Evolutionary conservation across 2,797 vertebrate species (phyloP).

Genomic region (Leptatherina wallacei): DNA sequence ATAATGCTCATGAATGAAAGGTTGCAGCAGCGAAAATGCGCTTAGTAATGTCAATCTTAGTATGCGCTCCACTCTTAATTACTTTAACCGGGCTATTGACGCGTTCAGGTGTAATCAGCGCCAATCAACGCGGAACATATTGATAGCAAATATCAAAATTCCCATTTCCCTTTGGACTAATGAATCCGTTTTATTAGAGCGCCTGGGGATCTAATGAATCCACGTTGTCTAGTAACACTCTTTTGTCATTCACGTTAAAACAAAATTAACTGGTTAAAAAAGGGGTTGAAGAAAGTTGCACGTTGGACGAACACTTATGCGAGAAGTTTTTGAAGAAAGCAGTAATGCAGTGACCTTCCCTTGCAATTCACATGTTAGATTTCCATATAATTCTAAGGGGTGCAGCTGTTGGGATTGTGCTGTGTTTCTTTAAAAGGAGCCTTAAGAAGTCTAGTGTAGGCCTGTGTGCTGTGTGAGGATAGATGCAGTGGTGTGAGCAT

Average conservation of each 20-base stretch:
- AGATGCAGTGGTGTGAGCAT: slow-evolving; percentile 39
- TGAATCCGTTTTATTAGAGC: background rate
- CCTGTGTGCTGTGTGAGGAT: slow-evolving; percentile 40
- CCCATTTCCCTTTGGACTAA: slow-evolving; percentile 16
- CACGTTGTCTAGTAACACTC: background rate
- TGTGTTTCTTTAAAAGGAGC: slow-evolving; percentile 12
- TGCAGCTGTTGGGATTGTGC: background rate
- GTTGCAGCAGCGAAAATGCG: slow-evolving; percentile 33
- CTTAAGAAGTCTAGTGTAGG: slow-evolving; percentile 26
- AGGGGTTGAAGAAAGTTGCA: slow-evolving; percentile 44
- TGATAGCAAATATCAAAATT: slow-evolving; percentile 40
- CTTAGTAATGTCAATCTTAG: slow-evolving; percentile 28
- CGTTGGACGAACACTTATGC: slow-evolving; percentile 5
- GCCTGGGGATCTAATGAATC: slow-evolving; percentile 13
- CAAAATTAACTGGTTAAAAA: background rate
- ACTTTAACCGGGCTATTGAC: slow-evolving; percentile 56
- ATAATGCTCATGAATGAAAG: slow-evolving; percentile 33
- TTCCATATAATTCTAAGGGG: background rate
- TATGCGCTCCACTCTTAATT: slow-evolving; percentile 57
- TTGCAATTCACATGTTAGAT: background rate
- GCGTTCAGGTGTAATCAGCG: slow-evolving; percentile 64
- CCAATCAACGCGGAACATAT: slow-evolving; percentile 35
- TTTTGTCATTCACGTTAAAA: background rate
- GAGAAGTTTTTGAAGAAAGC: slow-evolving; percentile 32
- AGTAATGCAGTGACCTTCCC: background rate